Evolutionary conservation across 1,140 invertebrate species (phyloP), one percentile per base, ranked within the genome.

Genomic region (Drosophila carrolli): DNA sequence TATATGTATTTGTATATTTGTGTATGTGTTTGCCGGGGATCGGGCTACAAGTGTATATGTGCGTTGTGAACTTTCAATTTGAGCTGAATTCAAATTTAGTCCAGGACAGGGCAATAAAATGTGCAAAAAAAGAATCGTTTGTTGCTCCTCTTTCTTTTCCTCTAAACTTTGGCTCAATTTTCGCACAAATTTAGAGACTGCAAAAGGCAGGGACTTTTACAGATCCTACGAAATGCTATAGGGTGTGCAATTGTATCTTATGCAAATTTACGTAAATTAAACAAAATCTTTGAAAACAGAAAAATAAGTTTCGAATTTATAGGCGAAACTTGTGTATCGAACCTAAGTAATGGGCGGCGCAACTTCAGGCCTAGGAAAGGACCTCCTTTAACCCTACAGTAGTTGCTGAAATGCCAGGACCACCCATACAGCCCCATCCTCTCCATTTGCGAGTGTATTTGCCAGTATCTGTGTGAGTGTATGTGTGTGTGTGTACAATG

Each of bases 211-310:
- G 29, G 48, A 51, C 48, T 35, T 32, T 10, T n/a, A n/a, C 59
- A 51, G 46, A 51, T 41, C 23, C 67, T 11, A 32, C 13, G 23
- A 38, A 44, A 14, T 13, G 7, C 4, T 10, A 9, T 7, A 16
- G 27, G 32, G 10, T 32, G 57, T 35, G 61, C 75, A 89, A 89
- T 88, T 88, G 83, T 88, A 89, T 88, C 83, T 89, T 88, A 88
- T 88, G 84, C 80, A 89, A 89, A 89, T 89, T 90, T 90, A 70
- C 84, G 70, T 81, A 85, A 89, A 90, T 89, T 89, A 89, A 89
- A 85, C 85, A 84, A 89, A 89, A 89, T 89, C 84, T 89, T 84
- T 62, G 68, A 55, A 84, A 89, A 84, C 80, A 78, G 85, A 90
- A 89, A 89, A 89, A 90, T 90, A 89, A 90, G 85, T 89, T 84